A percentile compares a stretch with the other conserved stretches of the same genome.
Evolutionary conservation across 2,113 vertebrate species (phyloP).

Genomic region (Chaetura pelagica): DNA sequence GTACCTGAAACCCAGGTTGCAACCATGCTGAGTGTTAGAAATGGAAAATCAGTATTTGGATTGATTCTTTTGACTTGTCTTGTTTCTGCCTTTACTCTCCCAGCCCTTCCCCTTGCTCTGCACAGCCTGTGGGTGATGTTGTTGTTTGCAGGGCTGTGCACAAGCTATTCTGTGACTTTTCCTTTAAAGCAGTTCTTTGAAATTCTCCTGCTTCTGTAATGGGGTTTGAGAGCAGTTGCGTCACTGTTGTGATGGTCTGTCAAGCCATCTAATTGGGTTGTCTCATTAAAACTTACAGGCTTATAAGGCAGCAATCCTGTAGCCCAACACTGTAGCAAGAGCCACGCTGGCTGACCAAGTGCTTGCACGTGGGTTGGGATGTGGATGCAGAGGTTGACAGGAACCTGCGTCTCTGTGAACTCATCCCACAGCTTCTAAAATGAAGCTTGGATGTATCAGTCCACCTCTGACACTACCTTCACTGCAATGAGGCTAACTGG

Average conservation of each 20-base stretch:
- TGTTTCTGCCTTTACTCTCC: background rate
- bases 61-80: background rate
- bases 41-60: background rate
- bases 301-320: constrained; percentile 15
- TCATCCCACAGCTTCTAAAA: background rate
- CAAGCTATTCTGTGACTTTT: constrained; percentile 53
- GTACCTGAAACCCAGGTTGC: background rate
- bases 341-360: background rate
- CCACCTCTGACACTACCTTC: background rate
- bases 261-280: constrained; percentile 53
- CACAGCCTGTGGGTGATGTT: constrained; percentile 56
- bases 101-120: background rate
- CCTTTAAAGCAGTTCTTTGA: constrained; percentile 56
- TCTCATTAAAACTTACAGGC: constrained; percentile 48
- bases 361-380: background rate
- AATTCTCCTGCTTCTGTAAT: constrained; percentile 35
- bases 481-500: background rate
- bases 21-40: background rate
- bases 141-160: constrained; percentile 44
- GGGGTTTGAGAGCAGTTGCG: background rate
- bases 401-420: background rate
- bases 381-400: background rate
- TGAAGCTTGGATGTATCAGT: background rate
- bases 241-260: constrained; percentile 65
- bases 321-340: constrained; percentile 28